Evolutionary conservation across 2,797 vertebrate genomes (phyloP), one percentile per base, ranked within the genome.

Genomic region (Coilia nasus): DNA sequence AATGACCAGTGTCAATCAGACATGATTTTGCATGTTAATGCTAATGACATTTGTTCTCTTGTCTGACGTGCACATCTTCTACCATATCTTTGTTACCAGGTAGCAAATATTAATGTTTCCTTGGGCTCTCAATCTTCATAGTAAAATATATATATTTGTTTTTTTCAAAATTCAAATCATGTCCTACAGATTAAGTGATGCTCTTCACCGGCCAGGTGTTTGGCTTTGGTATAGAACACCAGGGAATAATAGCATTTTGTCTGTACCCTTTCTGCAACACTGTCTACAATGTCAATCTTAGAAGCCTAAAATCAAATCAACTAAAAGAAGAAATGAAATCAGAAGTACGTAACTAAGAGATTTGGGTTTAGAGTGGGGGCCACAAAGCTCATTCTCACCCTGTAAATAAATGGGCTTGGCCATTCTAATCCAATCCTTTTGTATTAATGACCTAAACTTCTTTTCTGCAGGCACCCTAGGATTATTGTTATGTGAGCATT

Each of bases 361-460:
- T 86, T 71, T 84, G 81, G 83, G 80, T 83, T 64, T 56, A 82
- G 78, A 82, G 14, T 6, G 21, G 4, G 4, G 83, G 83, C 60
- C 6, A 31, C 35, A 85, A 91, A 86, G 86, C 80, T 85, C 88
- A 88, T 89, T 89, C 75, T 84, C 84, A 84, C 82, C 87, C 84
- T 47, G 75, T 84, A 80, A 88, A 85, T 84, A 87, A 89, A 88
- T 83, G 35, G 86, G 50, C 86, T 90, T 84, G 86, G 85, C 88
- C 64, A 59, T 23, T 90, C 89, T 88, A 90, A 90, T 87, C 80
- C 83, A 35, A 86, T 81, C 88, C 31, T 83, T 90, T 92, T 89
- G 84, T 23, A 82, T 85, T 89, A 87, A 88, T 90, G 86, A 88
- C 81, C 83, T 47, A 80, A 60, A 64, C 86, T 83, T 86, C 50